A percentile compares a stretch with the other conserved stretches of the same genome.
phyloP scores from a whole-genome alignment of 2,888 invertebrate genomes.

The Nemoura dubitans region DNA sequence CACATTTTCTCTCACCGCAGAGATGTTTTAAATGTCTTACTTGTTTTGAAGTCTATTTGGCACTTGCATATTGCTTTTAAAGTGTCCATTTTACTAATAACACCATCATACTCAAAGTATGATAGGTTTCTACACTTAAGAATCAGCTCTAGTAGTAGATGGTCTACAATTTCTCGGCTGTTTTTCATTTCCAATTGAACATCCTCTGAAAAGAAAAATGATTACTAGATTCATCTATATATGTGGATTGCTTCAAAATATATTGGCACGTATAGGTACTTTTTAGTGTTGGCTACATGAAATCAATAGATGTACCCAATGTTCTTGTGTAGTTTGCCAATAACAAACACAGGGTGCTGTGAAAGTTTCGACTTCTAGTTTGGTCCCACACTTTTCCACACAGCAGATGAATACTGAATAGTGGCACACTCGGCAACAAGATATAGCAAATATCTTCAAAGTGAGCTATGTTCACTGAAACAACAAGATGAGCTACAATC shows the following conservation, averaged over 20 bases:
- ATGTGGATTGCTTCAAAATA: too few species aligned
- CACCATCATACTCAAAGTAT: constrained; percentile 62
- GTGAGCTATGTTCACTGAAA: constrained; percentile 61
- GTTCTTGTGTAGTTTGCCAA: constrained; percentile 56
- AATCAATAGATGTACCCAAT: too few species aligned
- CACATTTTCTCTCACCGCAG: background rate
- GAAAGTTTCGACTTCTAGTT: constrained; percentile 61
- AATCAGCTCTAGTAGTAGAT: constrained; percentile 60
- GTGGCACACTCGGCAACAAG: constrained; percentile 61
- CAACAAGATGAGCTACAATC: constrained; percentile 44
- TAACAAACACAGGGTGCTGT: constrained; percentile 59
- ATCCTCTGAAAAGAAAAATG: constrained; percentile 56
- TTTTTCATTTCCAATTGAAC: constrained; percentile 61
- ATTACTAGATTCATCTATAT: background rate
- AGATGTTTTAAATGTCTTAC: constrained; percentile 53
- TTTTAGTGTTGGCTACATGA: too few species aligned
- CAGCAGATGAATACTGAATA: constrained; percentile 61
- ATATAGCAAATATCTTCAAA: constrained; percentile 62
- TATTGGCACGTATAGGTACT: too few species aligned
- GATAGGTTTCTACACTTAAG: constrained; percentile 59
- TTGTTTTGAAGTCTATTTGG: constrained; percentile 56
- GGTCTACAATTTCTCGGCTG: constrained; percentile 62
- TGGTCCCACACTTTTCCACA: constrained; percentile 63
- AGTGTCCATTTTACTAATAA: constrained; percentile 60
- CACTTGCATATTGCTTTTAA: constrained; percentile 59